These are phyloP conservation scores for Drosophila nebulosa DNA, from an alignment of 1,140 invertebrate species.

Conservation along the genomic window DNA sequence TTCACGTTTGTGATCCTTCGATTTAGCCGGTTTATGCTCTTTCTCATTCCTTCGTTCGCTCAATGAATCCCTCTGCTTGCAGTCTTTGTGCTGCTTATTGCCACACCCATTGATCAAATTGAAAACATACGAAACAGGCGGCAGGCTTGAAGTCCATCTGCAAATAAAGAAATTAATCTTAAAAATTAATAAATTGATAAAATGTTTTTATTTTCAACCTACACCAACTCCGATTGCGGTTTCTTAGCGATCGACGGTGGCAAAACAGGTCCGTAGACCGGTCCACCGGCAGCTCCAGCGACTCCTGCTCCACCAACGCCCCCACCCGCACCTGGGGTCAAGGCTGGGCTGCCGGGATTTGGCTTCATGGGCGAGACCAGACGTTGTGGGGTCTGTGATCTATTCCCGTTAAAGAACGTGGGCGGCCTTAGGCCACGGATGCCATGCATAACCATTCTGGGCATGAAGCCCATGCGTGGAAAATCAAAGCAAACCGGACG, in stretches of 20 bases:
- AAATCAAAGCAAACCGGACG: constrained; percentile 48
- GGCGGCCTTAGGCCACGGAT: constrained; percentile 44
- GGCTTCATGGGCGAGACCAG: constrained; percentile 15
- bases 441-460: constrained; percentile 53
- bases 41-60: background rate
- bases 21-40: background rate
- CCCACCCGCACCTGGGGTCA: background rate
- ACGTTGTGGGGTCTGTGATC: constrained; percentile 13
- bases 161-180: background rate
- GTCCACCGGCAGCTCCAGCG: background rate
- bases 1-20: background rate
- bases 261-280: constrained; percentile 27
- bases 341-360: background rate
- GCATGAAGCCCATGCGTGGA: constrained; percentile 51
- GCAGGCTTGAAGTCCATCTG: constrained; percentile 52
- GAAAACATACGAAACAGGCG: constrained; percentile 36
- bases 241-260: constrained; percentile 26
- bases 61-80: constrained; percentile 10
- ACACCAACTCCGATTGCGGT: constrained; percentile 46
- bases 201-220: constrained; percentile 1
- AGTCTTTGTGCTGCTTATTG: constrained; percentile 42
- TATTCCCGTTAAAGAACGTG: constrained; percentile 31
- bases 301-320: background rate
- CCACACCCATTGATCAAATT: constrained; percentile 43
- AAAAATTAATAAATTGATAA: background rate